phyloP scores from a whole-genome alignment of 2,113 vertebrate genomes.

The Calyptommatus sinebrachiatus region DNA sequence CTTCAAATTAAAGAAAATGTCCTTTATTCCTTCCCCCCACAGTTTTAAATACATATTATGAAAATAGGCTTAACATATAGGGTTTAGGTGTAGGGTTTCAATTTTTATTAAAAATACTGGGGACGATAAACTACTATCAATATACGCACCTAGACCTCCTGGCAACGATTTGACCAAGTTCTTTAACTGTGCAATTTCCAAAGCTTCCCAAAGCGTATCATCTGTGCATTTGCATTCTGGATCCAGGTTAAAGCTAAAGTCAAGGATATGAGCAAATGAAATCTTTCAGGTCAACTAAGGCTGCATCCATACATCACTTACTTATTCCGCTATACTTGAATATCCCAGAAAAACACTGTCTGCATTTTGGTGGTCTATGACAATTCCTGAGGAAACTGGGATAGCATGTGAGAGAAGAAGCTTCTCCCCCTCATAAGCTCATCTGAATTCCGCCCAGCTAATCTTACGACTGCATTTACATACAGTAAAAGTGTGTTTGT shows the following conservation, averaged over 20 bases:
- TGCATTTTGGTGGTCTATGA: neutral
- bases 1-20: neutral
- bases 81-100: neutral
- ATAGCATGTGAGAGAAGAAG: neutral
- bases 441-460: too few species aligned
- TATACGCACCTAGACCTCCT: constrained; percentile 87
- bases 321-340: too few species aligned
- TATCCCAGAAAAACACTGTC: too few species aligned
- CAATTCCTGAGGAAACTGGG: neutral
- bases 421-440: too few species aligned
- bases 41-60: neutral
- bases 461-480: too few species aligned
- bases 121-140: neutral
- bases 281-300: neutral
- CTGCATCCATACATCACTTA: neutral
- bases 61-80: neutral
- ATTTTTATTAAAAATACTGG: neutral
- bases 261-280: neutral
- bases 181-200: constrained; percentile 97
- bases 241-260: constrained; percentile 91
- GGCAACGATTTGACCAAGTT: constrained; percentile 94
- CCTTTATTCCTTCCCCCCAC: neutral
- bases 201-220: constrained; percentile 94
- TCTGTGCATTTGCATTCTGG: constrained; percentile 91
- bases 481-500: too few species aligned